Base-by-base conservation (phyloP, 2,888 invertebrate genomes). In the Tolmerus cingulatus region DNA sequence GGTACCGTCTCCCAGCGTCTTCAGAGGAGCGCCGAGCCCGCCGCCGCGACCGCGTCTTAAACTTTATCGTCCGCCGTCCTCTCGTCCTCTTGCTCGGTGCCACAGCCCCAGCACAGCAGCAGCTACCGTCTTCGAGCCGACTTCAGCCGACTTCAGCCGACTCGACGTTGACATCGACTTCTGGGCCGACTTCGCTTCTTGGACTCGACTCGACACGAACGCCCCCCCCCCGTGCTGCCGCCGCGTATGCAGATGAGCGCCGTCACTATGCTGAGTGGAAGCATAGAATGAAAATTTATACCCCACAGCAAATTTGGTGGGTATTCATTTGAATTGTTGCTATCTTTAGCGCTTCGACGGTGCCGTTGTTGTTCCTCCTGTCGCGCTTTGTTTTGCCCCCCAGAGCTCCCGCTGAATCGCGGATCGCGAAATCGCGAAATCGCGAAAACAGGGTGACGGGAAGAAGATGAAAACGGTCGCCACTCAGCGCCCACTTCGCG, bases 231-330 rank as follows among this genome's bases (percentile, higher is more conserved):
- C 34, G n/a, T 66, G 66, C 66, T 57, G 16, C 34, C 51, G 55
- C 55, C 43, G n/a, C 27, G 40, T 82, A 40, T 82, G 55, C 66
- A 66, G 81, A 87, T 87, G 87, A 86, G 78, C 84, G 74, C 57
- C 86, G 85, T 85, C 86, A 82, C 79, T 78, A 88, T 87, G 87
- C 86, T 87, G 87, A 87, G 81, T 87, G 86, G 57, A 77, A 87
- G 86, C 86, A 86, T 88, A 88, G 88, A 88, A 88, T 88, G 88
- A 88, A 88, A 88, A 87, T 86, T 87, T 55, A 86, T 86, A 86
- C 87, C 78, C 87, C 88, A 86, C 74, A 86, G 40, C 84, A 87
- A 79, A 82, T 87, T 88, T 88, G 88, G 88, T 88, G 74, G 74
- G 88, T 88, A 86, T 85, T 51, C 34, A 82, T 82, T 55, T 55